Evolutionary conservation across 2,797 vertebrate species (phyloP).

Genomic region (Myotis pilosus): DNA sequence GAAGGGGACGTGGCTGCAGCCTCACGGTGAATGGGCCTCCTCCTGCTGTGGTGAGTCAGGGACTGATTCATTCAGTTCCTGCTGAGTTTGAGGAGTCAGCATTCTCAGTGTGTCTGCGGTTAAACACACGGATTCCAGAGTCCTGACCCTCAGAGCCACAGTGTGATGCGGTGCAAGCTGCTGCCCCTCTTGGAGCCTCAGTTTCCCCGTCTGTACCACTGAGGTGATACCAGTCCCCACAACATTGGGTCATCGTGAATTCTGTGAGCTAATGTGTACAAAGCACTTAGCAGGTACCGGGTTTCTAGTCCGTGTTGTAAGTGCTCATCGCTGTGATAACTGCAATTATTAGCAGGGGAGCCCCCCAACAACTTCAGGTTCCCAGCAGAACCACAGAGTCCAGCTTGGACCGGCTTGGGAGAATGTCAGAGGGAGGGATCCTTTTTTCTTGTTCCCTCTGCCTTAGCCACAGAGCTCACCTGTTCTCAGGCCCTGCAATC

Average conservation of each 20-base stretch:
- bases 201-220: not conserved
- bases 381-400: not conserved
- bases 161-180: not conserved
- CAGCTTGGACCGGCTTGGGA: not conserved
- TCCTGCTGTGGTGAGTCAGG: not conserved
- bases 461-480: not conserved
- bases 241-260: not conserved
- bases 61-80: not conserved
- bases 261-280: not conserved
- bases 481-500: not conserved
- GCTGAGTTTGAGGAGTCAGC: not conserved
- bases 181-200: not conserved
- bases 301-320: not conserved
- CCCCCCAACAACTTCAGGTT: not conserved
- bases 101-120: not conserved
- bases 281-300: not conserved
- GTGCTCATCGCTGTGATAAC: not conserved
- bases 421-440: not conserved
- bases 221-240: not conserved
- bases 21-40: not conserved
- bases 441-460: not conserved
- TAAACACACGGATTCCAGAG: not conserved
- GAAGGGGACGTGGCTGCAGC: not conserved
- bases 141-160: not conserved
- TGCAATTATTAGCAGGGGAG: not conserved